Evolutionary conservation across 1,140 invertebrate genomes (phyloP).

Genomic region (Periplaneta americana): DNA sequence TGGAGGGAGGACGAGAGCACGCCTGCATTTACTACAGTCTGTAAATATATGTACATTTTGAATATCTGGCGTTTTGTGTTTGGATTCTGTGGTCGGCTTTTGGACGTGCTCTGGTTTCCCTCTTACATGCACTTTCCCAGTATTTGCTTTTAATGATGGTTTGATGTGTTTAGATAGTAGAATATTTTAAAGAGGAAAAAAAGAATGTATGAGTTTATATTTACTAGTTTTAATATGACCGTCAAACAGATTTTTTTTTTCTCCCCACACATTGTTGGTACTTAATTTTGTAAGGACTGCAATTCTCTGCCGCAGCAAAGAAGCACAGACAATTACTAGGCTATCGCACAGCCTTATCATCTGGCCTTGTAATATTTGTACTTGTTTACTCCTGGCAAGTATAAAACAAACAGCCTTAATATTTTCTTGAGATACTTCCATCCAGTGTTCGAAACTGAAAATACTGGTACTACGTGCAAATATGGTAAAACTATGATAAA

Average conservation of each 20-base stretch:
- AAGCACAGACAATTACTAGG: background rate
- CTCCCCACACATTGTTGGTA: background rate
- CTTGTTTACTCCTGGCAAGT: background rate
- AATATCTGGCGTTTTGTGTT: background rate
- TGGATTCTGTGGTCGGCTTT: background rate
- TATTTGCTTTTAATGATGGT: background rate
- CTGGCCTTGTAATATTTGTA: background rate
- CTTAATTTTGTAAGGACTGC: background rate
- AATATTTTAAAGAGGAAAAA: no score
- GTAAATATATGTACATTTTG: background rate
- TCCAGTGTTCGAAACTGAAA: background rate
- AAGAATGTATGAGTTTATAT: background rate
- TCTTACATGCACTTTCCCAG: background rate
- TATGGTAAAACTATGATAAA: background rate
- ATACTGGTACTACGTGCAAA: background rate
- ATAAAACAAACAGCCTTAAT: background rate
- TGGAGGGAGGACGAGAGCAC: background rate
- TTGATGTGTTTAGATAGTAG: background rate
- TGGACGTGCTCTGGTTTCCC: background rate
- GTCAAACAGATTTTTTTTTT: background rate
- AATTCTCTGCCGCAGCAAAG: background rate
- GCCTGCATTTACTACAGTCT: background rate
- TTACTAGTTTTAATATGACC: background rate
- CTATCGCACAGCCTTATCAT: background rate
- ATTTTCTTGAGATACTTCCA: background rate